These are phyloP conservation scores for Arenaria interpres DNA, from an alignment of 2,113 vertebrate genomes.

Conservation along the genomic window DNA sequence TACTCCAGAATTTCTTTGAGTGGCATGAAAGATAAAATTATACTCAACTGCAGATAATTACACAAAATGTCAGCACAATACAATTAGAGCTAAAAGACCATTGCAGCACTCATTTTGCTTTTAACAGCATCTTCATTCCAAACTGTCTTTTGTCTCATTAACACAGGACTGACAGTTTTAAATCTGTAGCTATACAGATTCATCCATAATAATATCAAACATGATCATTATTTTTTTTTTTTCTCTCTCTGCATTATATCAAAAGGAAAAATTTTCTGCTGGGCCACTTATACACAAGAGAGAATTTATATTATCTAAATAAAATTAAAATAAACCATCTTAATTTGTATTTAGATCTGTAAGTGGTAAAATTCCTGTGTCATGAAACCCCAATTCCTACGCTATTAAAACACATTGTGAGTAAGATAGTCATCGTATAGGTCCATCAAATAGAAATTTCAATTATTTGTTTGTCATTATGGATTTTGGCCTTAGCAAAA, in stretches of 20 bases:
- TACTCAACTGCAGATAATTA: slow-evolving; percentile 40
- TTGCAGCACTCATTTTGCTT: slow-evolving; percentile 4
- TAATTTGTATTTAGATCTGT: slow-evolving; percentile 30
- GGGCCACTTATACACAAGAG: neutral
- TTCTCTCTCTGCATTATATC: neutral
- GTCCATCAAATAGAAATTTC: neutral
- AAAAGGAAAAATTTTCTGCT: slow-evolving; percentile 6
- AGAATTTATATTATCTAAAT: slow-evolving; percentile 26
- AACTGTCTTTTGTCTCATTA: slow-evolving; percentile 34
- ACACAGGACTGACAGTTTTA: slow-evolving; percentile 18
- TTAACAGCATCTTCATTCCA: slow-evolving; percentile 19
- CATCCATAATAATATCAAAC: slow-evolving; percentile 9
- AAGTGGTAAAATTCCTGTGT: slow-evolving; percentile 1
- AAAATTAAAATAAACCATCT: slow-evolving; percentile 37
- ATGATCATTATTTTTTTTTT: neutral
- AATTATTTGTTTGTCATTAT: neutral
- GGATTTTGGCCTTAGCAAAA: neutral
- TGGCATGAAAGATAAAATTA: slow-evolving; percentile 52
- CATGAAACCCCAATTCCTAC: neutral
- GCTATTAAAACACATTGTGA: neutral
- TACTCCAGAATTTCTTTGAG: slow-evolving; percentile 48
- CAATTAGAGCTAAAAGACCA: slow-evolving; percentile 54
- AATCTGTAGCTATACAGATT: neutral
- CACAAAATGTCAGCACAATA: slow-evolving; percentile 36
- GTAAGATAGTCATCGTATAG: neutral